Base-by-base conservation (phyloP, 2,888 invertebrate genomes). In the Ommatoiulus sabulosus region DNA sequence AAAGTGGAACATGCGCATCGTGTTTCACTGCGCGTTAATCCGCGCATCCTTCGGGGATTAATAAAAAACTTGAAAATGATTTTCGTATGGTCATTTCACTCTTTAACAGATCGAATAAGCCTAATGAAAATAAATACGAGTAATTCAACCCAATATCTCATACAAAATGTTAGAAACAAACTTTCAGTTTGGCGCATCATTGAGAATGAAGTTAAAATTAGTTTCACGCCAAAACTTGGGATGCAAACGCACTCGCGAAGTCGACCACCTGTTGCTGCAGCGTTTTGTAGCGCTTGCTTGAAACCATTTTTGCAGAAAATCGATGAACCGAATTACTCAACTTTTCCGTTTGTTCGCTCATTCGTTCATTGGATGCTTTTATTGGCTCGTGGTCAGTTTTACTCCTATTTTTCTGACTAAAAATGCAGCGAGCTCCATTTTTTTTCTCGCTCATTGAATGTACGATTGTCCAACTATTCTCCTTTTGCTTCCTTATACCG, bases 241-340 rank as follows among this genome's bases (percentile, higher is more conserved):
- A 52, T 52, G 52, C 2, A 52, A 52, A 17, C 52, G 52, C 17
- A 52, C 17, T 52, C 15, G 52, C 52, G 52, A 52, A 15, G 52
- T 12, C 72, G 72, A 72, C 72, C 72, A 72, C 72, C 72, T 72
- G 72, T 72, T 72, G 72, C 72, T 10, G 72, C 72, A 10, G 6
- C 72, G 24, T 72, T 35, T 35, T 24, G 72, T 72, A 24, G 7
- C 20, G 24, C 72, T 24, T 24, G 8, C 7, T 24, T 72, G 72
- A 24, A 72, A 24, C 72, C 72, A 72, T 72, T 24, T 72, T 72
- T 24, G 72, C 10, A 72, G 72, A 72, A 72, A 72, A 72, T 72
- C 72, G 72, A 72, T 72, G 6, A n/a, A 20, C 7, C 20, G n/a
- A 72, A 72, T 72, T 72, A 72, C 72, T 24, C 24, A n/a, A 72